Evolutionary conservation across 64 coral and sea anemone species (phyloP).

Genomic region (Actinia tenebrosa): DNA sequence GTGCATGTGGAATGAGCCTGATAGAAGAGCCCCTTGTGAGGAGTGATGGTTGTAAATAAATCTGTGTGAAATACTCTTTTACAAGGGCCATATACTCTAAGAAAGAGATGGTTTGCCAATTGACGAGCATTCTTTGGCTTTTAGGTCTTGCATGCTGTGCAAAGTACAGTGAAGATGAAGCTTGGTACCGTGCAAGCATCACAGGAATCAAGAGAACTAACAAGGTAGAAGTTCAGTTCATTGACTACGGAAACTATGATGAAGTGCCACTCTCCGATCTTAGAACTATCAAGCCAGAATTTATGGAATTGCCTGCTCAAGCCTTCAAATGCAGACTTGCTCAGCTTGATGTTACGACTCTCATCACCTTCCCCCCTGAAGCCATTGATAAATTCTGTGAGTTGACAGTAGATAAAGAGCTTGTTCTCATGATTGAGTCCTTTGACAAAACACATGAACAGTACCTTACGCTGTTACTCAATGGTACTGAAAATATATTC

Average conservation of each 20-base stretch:
- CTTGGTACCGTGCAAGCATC: constrained; percentile 74
- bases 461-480: constrained; percentile 32
- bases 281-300: constrained; percentile 53
- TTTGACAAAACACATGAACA: constrained; percentile 28
- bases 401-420: constrained; percentile 65
- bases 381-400: constrained; percentile 68
- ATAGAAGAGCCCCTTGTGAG: no score
- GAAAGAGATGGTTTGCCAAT: no score
- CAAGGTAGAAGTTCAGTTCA: constrained; percentile 71
- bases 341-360: constrained; percentile 16
- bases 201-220: constrained; percentile 55
- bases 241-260: constrained; percentile 88
- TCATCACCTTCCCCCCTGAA: constrained; percentile 8
- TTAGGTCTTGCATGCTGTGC: constrained; percentile 73
- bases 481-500: constrained; percentile 55
- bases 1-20: no score
- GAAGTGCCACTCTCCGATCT: constrained; percentile 42
- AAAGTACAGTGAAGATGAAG: constrained; percentile 56
- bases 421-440: constrained; percentile 65
- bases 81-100: no score
- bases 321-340: constrained; percentile 69
- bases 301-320: constrained; percentile 61
- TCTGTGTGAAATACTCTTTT: no score
- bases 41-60: no score
- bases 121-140: background rate